Base-by-base conservation (phyloP, 1,140 invertebrate genomes). In the Triops longicaudatus region DNA sequence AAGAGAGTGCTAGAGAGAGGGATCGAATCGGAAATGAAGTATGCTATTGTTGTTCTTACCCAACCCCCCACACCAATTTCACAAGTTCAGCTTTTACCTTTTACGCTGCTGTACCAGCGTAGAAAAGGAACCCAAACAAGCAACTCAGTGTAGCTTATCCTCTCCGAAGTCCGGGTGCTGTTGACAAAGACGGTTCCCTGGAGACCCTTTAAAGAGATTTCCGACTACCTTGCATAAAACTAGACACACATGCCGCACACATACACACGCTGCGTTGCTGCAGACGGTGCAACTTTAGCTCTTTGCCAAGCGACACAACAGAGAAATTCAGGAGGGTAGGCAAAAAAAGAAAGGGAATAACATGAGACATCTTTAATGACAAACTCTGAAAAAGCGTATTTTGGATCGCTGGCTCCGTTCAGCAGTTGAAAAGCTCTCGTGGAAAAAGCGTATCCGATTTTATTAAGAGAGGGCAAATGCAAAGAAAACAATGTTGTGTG, bases 141-240 rank as follows among this genome's bases (percentile, higher is more conserved):
- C 50, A 63, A 22, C 50, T 22, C 50, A 14, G 50, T 63, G 22
- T 63, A 63, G n/a, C 50, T 63, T 63, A 63, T 63, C 50, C 50
- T 63, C 50, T 22, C 17, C 50, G 50, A 63, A 22, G 17, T 63
- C 50, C n/a, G 50, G 31, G 50, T 63, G 50, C 50, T 63, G 10
- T 63, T 63, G 50, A 63, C 50, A 22, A 63, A 63, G 50, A 63
- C 7, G 50, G 50, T 63, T 63, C 50, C 50, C 50, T 63, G 50
- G 50, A 63, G 50, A 63, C n/a, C 50, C 22, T 63, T 63, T 63
- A 63, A 63, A 63, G 10, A 63, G 50, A 63, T 63, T 63, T 63
- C 50, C 50, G 50, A 63, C 50, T 63, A 63, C 50, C 50, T 63
- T 63, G 50, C 50, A 63, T 63, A 63, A 63, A 17, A 63, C 50